A percentile compares a stretch with the other conserved stretches of the same genome.
phyloP scores from a whole-genome alignment of 2,113 vertebrate genomes.

The Hemicordylus capensis region DNA sequence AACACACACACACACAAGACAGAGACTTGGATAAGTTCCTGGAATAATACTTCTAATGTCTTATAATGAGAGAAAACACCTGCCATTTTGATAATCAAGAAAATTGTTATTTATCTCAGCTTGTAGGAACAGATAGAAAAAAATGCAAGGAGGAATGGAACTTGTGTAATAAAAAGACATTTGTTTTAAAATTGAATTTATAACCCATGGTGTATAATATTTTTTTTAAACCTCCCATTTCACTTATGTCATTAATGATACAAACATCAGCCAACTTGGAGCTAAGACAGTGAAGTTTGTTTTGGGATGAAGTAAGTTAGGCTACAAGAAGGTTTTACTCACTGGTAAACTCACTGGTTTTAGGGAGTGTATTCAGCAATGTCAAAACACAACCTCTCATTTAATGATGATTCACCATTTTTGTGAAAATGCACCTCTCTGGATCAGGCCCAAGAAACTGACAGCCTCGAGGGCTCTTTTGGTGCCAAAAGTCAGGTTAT shows the following conservation, averaged over 20 bases:
- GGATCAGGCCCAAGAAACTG: not conserved
- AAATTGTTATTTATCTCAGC: not conserved
- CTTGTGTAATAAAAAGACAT: constrained; percentile 18
- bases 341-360: not conserved
- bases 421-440: not conserved
- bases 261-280: not conserved
- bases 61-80: not conserved
- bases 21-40: not conserved
- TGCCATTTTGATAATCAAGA: not conserved
- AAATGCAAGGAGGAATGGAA: no score
- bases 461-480: not conserved
- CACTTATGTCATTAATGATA: constrained; percentile 9
- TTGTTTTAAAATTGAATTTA: constrained; percentile 3
- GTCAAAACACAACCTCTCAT: not conserved
- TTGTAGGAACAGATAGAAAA: not conserved
- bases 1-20: no score
- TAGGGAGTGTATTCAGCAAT: not conserved
- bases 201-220: not conserved
- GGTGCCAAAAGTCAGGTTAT: not conserved
- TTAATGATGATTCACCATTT: not conserved
- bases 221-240: constrained; percentile 27
- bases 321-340: not conserved
- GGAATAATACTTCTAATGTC: constrained; percentile 16
- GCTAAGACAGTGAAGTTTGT: constrained; percentile 9
- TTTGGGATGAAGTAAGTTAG: constrained; percentile 22